A percentile compares a stretch with the other conserved stretches of the same genome.
Evolutionary conservation across 2,113 vertebrate species (phyloP).

Genomic region (Cryptomyrus ogoouensis): DNA sequence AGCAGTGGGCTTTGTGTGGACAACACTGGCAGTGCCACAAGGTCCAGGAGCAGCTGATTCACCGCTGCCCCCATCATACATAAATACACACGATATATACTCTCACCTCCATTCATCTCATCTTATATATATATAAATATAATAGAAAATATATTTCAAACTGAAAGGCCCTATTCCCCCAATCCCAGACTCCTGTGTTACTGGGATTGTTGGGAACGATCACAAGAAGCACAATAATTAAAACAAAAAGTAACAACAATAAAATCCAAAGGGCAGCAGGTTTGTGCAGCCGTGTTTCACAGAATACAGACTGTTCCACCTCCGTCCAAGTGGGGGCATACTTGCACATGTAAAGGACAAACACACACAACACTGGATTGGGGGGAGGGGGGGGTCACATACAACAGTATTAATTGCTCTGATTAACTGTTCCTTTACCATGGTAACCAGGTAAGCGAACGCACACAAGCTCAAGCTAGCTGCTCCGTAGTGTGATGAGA

Average conservation of each 20-base stretch:
- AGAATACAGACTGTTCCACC: conserved; percentile 20
- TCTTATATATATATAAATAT: not conserved
- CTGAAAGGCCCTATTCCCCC: not conserved
- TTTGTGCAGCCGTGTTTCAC: conserved; percentile 7
- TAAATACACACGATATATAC: not conserved
- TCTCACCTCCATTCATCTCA: not conserved
- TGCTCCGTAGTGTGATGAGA: not conserved
- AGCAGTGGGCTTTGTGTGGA: not conserved
- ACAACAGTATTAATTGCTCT: not conserved
- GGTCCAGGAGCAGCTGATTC: not conserved
- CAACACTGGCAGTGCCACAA: conserved; percentile 15
- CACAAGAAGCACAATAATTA: conserved; percentile 18
- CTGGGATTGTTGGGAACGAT: conserved; percentile 25
- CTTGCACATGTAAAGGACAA: conserved; percentile 36
- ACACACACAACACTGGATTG: conserved; percentile 1
- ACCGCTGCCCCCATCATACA: not conserved
- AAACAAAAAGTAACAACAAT: not conserved
- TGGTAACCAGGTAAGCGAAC: not conserved
- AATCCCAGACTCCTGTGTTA: not conserved
- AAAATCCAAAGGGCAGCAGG: conserved; percentile 14
- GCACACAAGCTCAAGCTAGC: not conserved
- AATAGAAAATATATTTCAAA: conserved; percentile 14
- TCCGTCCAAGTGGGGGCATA: conserved; percentile 28
- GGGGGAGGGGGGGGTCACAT: not conserved
- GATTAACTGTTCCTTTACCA: not conserved